These are phyloP conservation scores for Eurytoma californica DNA, from an alignment of 2,888 invertebrate genomes.

Conservation along the genomic window DNA sequence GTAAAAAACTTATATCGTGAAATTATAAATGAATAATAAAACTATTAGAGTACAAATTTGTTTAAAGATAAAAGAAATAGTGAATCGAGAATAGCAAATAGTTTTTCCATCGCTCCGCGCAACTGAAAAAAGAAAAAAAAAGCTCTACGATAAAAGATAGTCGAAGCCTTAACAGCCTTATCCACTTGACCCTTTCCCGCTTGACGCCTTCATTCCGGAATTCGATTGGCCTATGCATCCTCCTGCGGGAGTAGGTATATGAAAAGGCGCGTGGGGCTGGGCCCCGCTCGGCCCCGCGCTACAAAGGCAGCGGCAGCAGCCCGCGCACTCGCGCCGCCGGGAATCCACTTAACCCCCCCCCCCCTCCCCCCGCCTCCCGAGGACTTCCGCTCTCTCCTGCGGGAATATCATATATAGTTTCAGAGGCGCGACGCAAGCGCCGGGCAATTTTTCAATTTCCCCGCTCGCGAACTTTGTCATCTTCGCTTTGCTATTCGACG, in stretches of 20 bases:
- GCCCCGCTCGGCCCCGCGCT: background rate
- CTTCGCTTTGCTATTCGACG: conserved; percentile 73
- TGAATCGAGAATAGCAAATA: no score
- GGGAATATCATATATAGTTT: conserved; percentile 58
- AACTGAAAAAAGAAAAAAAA: no score
- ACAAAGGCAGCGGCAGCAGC: conserved; percentile 54
- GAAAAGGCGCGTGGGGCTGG: background rate
- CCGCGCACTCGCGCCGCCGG: conserved; percentile 63
- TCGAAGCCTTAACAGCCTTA: background rate
- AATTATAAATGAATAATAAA: no score
- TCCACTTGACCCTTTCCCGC: background rate
- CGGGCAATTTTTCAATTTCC: conserved; percentile 75
- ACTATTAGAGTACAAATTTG: no score
- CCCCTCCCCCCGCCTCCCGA: conserved; percentile 48
- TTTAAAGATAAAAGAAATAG: no score
- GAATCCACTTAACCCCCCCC: conserved; percentile 73
- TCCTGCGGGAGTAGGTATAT: background rate
- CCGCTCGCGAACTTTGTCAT: conserved; percentile 71
- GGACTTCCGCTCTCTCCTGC: conserved; percentile 61
- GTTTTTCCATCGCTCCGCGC: no score
- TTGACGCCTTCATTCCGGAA: conserved; percentile 15
- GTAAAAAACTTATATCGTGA: no score
- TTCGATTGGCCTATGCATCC: conserved; percentile 22
- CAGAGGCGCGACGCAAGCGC: conserved; percentile 47
- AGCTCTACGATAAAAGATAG: background rate